Evolutionary conservation across 2,797 vertebrate species (phyloP).

Genomic region (Eospalax fontanierii): DNA sequence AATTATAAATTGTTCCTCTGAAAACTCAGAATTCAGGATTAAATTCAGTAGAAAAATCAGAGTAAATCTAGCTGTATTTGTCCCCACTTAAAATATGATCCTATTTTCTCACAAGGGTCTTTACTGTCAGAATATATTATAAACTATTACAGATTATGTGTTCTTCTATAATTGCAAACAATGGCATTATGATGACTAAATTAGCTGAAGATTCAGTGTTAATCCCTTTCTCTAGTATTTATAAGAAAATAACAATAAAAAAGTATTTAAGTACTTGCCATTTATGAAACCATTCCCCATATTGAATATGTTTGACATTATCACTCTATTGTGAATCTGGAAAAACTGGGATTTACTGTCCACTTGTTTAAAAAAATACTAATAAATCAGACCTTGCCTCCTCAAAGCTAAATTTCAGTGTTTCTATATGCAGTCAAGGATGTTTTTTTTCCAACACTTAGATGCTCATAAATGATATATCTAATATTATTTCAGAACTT

Average conservation of each 20-base stretch:
- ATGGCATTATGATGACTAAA: background rate
- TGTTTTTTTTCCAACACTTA: background rate
- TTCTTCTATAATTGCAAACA: background rate
- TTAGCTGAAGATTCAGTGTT: background rate
- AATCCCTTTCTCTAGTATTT: constrained; percentile 4
- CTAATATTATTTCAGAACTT: background rate
- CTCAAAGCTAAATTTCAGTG: background rate
- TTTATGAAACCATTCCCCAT: background rate
- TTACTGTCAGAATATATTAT: background rate
- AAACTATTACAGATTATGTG: background rate
- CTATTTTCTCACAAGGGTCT: background rate
- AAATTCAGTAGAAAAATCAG: constrained; percentile 10
- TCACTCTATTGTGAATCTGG: background rate
- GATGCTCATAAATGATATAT: background rate
- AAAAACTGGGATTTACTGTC: background rate
- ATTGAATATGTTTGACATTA: background rate
- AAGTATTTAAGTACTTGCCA: background rate
- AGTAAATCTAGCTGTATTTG: background rate
- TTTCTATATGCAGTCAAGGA: background rate
- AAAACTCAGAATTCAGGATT: constrained; percentile 38
- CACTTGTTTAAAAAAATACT: background rate
- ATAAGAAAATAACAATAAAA: constrained; percentile 34
- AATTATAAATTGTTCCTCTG: constrained; percentile 50
- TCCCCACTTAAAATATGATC: background rate
- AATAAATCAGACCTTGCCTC: background rate